Conservation (phyloP, 1,140 invertebrate species). For the Drosophila erecta region DNA sequence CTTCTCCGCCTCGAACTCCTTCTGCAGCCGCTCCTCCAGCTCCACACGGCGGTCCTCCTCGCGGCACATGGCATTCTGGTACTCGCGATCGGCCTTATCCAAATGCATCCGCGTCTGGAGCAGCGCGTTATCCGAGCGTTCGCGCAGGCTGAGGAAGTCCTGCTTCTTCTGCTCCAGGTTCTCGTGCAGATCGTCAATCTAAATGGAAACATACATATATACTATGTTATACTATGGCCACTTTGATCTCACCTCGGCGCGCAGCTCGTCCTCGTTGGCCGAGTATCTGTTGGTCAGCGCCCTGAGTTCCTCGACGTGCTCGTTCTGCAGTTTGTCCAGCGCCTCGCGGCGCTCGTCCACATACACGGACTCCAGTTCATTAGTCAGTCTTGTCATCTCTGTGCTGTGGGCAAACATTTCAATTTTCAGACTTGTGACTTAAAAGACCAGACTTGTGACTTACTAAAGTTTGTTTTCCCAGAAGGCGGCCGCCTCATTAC, state of each 20-base stretch:
- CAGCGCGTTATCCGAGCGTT: conserved; percentile 76
- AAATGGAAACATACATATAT: conserved; percentile 15
- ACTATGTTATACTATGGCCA: too few species aligned
- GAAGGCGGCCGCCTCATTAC: conserved; percentile 86
- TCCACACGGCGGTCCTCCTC: conserved; percentile 85
- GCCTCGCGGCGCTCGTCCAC: conserved; percentile 87
- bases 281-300: conserved; percentile 86
- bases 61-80: conserved; percentile 86
- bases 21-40: conserved; percentile 60
- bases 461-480: conserved; percentile 86
- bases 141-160: conserved; percentile 74
- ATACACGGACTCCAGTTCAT: conserved; percentile 87
- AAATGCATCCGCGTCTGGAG: conserved; percentile 84
- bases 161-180: conserved; percentile 86
- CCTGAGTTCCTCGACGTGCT: conserved; percentile 85
- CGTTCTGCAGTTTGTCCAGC: conserved; percentile 85
- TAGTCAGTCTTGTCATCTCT: conserved; percentile 86
- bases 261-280: conserved; percentile 85
- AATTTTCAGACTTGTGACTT: conserved; percentile 22
- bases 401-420: conserved; percentile 56
- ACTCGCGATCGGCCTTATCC: conserved; percentile 83
- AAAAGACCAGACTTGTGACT: conserved; percentile 44
- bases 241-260: conserved; percentile 85
- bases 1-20: conserved; percentile 76
- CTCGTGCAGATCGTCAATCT: conserved; percentile 86